These are phyloP conservation scores for Silurus meridionalis DNA, from an alignment of 2,113 vertebrate species.

Conservation along the genomic window DNA sequence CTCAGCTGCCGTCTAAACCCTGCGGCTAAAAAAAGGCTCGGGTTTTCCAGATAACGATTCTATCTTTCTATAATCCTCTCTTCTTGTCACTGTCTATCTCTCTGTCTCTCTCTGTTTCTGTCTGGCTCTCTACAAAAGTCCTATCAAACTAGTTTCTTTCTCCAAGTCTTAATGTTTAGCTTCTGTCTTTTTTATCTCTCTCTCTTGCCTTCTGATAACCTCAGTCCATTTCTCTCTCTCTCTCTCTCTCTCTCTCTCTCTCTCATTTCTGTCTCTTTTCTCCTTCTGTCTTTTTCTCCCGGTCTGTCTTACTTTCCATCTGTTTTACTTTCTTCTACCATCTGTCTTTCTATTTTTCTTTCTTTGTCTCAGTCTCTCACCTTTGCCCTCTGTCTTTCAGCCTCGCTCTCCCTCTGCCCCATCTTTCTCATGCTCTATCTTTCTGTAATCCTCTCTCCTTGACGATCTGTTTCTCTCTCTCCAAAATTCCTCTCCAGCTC, in stretches of 20 bases:
- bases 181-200: no score
- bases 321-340: background rate
- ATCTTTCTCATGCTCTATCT: background rate
- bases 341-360: background rate
- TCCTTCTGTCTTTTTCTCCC: background rate
- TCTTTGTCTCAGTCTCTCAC: background rate
- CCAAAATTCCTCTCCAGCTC: background rate
- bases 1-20: constrained; percentile 10
- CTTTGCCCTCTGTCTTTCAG: background rate
- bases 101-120: background rate
- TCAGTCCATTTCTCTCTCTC: background rate
- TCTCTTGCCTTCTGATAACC: no score
- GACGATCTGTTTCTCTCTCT: background rate
- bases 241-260: no score
- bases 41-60: background rate
- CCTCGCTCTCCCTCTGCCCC: background rate
- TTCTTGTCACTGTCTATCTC: background rate
- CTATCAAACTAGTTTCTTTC: no score
- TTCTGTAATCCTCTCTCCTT: background rate
- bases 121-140: background rate
- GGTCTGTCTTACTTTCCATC: background rate
- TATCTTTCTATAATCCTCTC: background rate
- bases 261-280: background rate
- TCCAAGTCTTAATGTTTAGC: no score
- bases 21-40: constrained; percentile 16